Conservation (phyloP, 2,797 vertebrate genomes). For the Orestias chungarensis region DNA sequence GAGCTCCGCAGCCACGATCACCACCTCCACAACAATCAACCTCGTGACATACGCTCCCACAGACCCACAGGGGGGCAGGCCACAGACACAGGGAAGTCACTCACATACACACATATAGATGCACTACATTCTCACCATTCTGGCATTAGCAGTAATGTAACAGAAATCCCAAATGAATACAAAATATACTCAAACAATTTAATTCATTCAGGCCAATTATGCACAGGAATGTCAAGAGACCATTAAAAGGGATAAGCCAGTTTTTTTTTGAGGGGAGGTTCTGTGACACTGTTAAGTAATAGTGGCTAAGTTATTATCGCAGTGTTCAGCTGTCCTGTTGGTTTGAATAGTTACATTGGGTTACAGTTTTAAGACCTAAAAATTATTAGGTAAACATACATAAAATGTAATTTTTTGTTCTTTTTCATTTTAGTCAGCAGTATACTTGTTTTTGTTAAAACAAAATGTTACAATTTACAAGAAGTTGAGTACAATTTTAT, state of each 20-base stretch:
- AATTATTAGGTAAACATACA: neutral
- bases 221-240: conserved; percentile 1
- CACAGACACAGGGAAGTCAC: conserved; percentile 15
- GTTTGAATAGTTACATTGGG: too few species aligned
- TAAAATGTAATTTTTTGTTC: too few species aligned
- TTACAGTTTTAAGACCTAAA: neutral
- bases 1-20: conserved; percentile 79
- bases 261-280: neutral
- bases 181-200: neutral
- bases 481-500: too few species aligned
- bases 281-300: neutral
- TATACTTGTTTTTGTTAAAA: too few species aligned
- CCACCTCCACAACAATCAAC: conserved; percentile 78
- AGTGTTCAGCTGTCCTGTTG: neutral
- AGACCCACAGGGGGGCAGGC: conserved; percentile 17
- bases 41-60: conserved; percentile 61
- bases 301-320: neutral
- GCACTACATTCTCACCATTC: conserved; percentile 37
- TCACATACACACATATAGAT: conserved; percentile 22
- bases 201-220: neutral
- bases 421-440: too few species aligned
- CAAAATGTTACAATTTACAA: too few species aligned
- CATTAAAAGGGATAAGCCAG: neutral
- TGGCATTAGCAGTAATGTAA: conserved; percentile 23
- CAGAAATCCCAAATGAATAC: conserved; percentile 10